Evolutionary conservation across 2,113 vertebrate genomes (phyloP), one percentile per base, ranked within the genome.

Genomic region (Microcebus murinus): DNA sequence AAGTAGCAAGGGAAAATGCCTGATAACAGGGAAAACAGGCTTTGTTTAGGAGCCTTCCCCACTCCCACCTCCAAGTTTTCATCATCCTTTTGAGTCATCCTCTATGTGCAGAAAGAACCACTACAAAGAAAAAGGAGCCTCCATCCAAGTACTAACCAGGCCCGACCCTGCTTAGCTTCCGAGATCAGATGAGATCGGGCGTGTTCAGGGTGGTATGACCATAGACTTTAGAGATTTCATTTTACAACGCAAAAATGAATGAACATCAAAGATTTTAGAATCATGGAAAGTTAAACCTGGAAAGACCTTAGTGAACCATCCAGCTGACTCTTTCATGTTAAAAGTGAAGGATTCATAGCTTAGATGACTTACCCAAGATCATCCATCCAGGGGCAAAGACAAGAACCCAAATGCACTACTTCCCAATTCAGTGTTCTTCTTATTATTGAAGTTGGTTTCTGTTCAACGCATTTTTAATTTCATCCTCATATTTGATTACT

Each of bases 11-110:
- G 50, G 34, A 92, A 95, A 70, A 55, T 70, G n/a, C 42, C 39
- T 77, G 82, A 87, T 91, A 93, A 93, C 91, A 93, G 81, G 67
- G 57, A 76, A 90, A 74, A 4, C 48, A 80, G 67, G 29, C 39
- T 85, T 93, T 73, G 21, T 74, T 90, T 81, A 85, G 73, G 86
- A 86, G 50, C 23, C 29, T 15, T 87, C n/a, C 39, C 10, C 59
- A 25, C 34, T 48, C 76, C 8, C 25, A 36, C 59, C 67, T 73
- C 70, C 39, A 68, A 42, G 67, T 95, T 87, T 93, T 93, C 67
- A 91, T 87, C 76, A 70, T 48, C 4, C 20, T 83, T 90, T 90
- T 81, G 39, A 87, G 42, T 76, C 70, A 87, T 76, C 20, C 50
- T 71, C 55, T 70, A 63, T 61, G 45, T 63, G n/a, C 29, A 82